Base-by-base conservation (phyloP, 1,140 invertebrate genomes). In the Zaprionus africanus region DNA sequence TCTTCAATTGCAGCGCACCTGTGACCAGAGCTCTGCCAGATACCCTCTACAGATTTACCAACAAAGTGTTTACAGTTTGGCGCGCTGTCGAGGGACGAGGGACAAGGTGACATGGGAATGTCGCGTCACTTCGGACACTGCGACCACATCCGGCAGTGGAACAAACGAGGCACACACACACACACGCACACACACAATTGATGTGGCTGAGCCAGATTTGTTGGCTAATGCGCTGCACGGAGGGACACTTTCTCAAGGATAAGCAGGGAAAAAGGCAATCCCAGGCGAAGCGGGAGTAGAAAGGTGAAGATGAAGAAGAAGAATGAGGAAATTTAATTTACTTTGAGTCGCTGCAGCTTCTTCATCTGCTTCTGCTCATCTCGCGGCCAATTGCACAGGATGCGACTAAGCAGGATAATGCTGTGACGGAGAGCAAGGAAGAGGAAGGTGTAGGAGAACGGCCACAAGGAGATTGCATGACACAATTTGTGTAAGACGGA, bases 111-210 rank as follows among this genome's bases (percentile, higher is more conserved):
- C 17, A 36, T 41, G 11, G 6, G 59, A 53, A 41, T 24, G 36
- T 61, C 57, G 31, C 31, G 57, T 67, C 64, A 54, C 46, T 26
- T 60, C 49, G 66, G 34, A 3, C 43, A 28, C 22, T 28, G 26
- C 67, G 31, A 76, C 73, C 73, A 41, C 67, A 60, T 64, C 73
- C 54, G 66, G 72, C 67, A 58, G n/a, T 36, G 13, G n/a, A 38
- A 53, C 28, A 41, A 46, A 17, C 11, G 9, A 26, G 41, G 13
- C 49, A 34, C 36, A 38, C 36, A 66, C 28, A 12, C 17, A 51
- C 15, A 34, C 2, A 51, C 15, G 11, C 2, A 34, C 2, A 46
- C n/a, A 17, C 38, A 51, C 31, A 62, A 64, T 36, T 19, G 19
- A 24, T 51, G 12, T 13, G 9, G 12, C 36, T 53, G 58, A 43